Evolutionary conservation across 2,888 invertebrate species (phyloP).

Genomic region (Mycalesis mineus): DNA sequence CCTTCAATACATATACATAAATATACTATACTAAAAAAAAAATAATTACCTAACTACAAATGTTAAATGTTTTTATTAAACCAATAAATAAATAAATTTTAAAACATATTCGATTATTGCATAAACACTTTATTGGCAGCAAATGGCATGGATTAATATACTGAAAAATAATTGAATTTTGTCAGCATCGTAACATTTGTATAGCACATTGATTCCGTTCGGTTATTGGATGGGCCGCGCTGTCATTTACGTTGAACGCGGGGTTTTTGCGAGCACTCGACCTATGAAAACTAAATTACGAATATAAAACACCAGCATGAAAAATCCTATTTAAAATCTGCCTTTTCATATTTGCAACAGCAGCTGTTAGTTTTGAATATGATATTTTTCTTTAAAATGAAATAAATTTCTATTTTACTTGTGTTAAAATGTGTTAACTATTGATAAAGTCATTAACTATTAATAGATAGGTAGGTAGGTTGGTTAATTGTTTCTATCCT

Average conservation of each 20-base stretch:
- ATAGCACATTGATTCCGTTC: constrained; percentile 13
- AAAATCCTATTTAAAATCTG: constrained; percentile 16
- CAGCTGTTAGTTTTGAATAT: background rate
- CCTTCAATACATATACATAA: no score
- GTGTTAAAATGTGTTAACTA: no score
- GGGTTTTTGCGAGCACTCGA: constrained; percentile 17
- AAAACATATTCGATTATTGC: no score
- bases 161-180: constrained; percentile 15
- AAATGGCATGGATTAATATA: background rate
- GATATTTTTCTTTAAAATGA: constrained; percentile 1
- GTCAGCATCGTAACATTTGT: constrained; percentile 18
- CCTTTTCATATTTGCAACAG: constrained; percentile 6
- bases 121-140: no score
- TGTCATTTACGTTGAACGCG: constrained; percentile 17
- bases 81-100: no score
- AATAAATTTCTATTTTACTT: background rate
- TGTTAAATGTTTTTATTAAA: no score
- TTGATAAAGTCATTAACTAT: no score
- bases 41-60: no score
- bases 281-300: constrained; percentile 21
- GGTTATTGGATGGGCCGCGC: constrained; percentile 12
- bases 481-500: no score
- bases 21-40: no score
- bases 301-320: constrained; percentile 5
- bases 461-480: no score